A percentile compares a stretch with the other conserved stretches of the same genome.
These are phyloP conservation scores for Felis chaus DNA, from an alignment of 2,113 vertebrate species.

Conservation along the genomic window DNA sequence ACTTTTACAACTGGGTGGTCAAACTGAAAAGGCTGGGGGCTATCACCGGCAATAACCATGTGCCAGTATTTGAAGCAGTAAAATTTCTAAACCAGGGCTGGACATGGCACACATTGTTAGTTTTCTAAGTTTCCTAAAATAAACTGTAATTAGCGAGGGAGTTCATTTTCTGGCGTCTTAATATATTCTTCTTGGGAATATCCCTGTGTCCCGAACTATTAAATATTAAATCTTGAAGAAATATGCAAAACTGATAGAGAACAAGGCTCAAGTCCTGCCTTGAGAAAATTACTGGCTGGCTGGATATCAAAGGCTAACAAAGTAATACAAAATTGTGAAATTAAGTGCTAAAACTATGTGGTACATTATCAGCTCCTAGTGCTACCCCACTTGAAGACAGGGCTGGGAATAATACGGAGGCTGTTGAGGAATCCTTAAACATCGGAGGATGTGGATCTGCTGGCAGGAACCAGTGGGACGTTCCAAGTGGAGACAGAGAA, in stretches of 20 bases:
- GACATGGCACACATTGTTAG: neutral
- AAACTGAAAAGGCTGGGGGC: neutral
- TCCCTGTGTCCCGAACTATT: neutral
- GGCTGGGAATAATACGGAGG: no score
- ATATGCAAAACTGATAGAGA: neutral
- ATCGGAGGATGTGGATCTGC: neutral
- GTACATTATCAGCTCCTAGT: neutral
- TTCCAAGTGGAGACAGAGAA: neutral
- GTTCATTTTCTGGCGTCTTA: conserved; percentile 7
- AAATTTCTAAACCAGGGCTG: neutral
- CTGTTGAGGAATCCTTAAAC: neutral
- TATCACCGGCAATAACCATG: rapidly evolving
- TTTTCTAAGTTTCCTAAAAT: neutral
- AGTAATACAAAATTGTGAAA: neutral
- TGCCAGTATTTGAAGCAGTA: neutral
- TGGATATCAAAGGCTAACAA: neutral
- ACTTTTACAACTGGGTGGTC: conserved; percentile 1
- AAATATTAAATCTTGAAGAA: neutral
- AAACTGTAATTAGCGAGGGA: neutral
- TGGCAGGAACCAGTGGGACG: neutral
- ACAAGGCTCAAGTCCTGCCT: neutral
- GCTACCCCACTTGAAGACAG: neutral
- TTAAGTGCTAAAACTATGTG: neutral
- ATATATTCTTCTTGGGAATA: neutral
- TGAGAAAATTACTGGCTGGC: neutral